Conservation (phyloP, 2,113 vertebrate genomes). For the Emydocephalus ijimae region DNA sequence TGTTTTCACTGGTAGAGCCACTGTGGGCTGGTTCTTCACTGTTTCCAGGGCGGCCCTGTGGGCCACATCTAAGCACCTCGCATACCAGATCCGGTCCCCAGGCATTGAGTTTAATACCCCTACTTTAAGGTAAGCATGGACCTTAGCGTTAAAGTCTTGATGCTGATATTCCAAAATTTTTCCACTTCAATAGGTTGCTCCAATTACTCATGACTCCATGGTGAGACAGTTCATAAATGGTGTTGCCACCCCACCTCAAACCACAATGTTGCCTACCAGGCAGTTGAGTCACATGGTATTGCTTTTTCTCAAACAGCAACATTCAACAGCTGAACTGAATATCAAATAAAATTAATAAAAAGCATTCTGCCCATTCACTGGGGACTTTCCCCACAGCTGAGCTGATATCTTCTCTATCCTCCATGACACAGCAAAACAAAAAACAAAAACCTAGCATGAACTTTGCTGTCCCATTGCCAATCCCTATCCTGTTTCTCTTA, state of each 20-base stretch:
- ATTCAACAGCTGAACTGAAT: background rate
- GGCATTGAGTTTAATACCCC: no score
- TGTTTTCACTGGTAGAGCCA: no score
- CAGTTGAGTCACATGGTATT: background rate
- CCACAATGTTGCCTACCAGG: background rate
- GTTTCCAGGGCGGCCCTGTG: no score
- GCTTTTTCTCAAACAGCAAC: background rate
- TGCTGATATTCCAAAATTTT: background rate
- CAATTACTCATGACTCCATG: background rate
- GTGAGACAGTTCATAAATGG: background rate
- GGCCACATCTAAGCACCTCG: no score
- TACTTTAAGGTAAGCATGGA: background rate
- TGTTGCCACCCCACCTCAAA: background rate
- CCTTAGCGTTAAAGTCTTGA: background rate
- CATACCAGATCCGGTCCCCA: no score
- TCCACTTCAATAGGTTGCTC: background rate
- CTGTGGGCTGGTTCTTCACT: no score
- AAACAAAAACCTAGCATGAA: background rate
- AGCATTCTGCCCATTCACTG: background rate
- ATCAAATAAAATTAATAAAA: background rate
- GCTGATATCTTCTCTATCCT: background rate
- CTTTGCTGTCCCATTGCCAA: background rate
- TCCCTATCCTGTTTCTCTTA: background rate
- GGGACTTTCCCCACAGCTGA: background rate
- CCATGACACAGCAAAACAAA: background rate